A percentile compares a stretch with the other conserved stretches of the same genome.
These are phyloP conservation scores for Drosophila fulvimacula DNA, from an alignment of 2,888 invertebrate species.

Conservation along the genomic window DNA sequence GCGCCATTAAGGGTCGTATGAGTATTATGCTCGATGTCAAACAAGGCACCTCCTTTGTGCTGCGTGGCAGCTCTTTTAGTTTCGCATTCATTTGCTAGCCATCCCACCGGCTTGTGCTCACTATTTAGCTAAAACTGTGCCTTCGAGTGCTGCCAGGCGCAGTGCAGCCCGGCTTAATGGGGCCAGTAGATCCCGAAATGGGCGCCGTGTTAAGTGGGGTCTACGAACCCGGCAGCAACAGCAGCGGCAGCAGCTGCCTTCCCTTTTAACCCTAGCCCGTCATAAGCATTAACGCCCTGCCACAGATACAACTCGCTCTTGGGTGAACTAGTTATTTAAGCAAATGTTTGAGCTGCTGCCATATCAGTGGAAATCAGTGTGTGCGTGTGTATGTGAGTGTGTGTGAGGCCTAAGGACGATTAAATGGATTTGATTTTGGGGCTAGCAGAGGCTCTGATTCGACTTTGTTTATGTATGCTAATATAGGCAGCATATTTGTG, in stretches of 20 bases:
- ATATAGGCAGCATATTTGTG: slow-evolving; percentile 54
- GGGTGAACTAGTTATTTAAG: slow-evolving; percentile 58
- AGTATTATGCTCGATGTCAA: slow-evolving; percentile 5
- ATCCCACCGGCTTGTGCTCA: slow-evolving; percentile 43
- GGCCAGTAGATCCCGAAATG: slow-evolving; percentile 38
- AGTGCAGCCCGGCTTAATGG: slow-evolving; percentile 46
- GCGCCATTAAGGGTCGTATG: slow-evolving; percentile 18
- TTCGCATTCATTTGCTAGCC: slow-evolving; percentile 44
- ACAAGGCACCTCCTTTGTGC: background rate
- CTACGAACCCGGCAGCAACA: slow-evolving; percentile 47
- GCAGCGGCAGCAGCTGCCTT: slow-evolving; percentile 10
- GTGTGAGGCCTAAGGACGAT: slow-evolving; percentile 56
- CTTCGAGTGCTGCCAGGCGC: slow-evolving; percentile 37
- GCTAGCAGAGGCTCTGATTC: slow-evolving; percentile 36
- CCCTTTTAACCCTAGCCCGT: slow-evolving; percentile 37
- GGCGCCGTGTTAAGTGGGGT: slow-evolving; percentile 69
- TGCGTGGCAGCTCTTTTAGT: slow-evolving; percentile 33
- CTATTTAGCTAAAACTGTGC: slow-evolving; percentile 54
- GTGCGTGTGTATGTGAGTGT: slow-evolving; percentile 7
- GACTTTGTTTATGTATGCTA: slow-evolving; percentile 50
- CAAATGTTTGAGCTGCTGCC: slow-evolving; percentile 44
- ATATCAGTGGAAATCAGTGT: slow-evolving; percentile 32
- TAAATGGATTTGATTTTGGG: slow-evolving; percentile 69
- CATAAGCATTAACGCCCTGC: slow-evolving; percentile 66
- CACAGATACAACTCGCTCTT: slow-evolving; percentile 47